These are phyloP conservation scores for Harpagoxenus sublaevis DNA, from an alignment of 2,888 invertebrate genomes.

Conservation along the genomic window DNA sequence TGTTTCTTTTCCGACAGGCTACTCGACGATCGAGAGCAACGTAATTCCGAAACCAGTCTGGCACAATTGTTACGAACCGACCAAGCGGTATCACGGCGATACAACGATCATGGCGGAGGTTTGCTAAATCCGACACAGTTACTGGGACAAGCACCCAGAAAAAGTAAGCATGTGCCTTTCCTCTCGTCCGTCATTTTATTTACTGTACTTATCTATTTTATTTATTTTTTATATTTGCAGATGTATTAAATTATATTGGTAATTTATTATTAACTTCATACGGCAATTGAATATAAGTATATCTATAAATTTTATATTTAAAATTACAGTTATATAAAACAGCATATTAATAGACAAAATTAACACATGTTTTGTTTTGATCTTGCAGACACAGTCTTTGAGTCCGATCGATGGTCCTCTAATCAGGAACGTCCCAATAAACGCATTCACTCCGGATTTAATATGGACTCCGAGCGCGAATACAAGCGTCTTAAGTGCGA, in stretches of 20 bases:
- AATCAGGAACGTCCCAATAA: slow-evolving; percentile 76
- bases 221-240: background rate
- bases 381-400: slow-evolving; percentile 56
- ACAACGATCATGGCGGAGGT: slow-evolving; percentile 86
- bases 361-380: background rate
- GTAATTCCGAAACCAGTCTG: slow-evolving; percentile 85
- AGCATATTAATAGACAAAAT: background rate
- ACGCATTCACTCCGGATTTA: slow-evolving; percentile 77
- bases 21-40: slow-evolving; percentile 67
- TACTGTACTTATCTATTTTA: background rate
- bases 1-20: slow-evolving; percentile 52
- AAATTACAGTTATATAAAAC: background rate
- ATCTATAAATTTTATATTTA: background rate
- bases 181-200: background rate
- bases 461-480: slow-evolving; percentile 69
- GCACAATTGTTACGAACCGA: slow-evolving; percentile 87
- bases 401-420: slow-evolving; percentile 62
- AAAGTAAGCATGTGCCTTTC: slow-evolving; percentile 75
- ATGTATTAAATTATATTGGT: background rate
- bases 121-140: slow-evolving; percentile 85
- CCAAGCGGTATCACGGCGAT: slow-evolving; percentile 82
- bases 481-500: slow-evolving; percentile 82
- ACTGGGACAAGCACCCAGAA: slow-evolving; percentile 79
- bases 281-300: background rate
- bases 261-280: background rate